phyloP scores from a whole-genome alignment of 2,888 invertebrate species.

The Ectropis crepuscularia region DNA sequence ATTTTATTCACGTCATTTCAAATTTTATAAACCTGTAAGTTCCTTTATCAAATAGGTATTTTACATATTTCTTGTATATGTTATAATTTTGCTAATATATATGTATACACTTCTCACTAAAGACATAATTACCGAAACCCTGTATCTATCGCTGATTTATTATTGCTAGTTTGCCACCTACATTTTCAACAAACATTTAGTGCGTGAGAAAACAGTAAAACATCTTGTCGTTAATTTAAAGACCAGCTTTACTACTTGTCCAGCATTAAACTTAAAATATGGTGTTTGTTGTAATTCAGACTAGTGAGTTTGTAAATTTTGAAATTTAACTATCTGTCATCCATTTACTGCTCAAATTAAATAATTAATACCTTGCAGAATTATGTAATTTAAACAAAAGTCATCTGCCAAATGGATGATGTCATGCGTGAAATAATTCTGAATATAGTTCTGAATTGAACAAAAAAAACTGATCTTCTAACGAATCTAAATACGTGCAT shows the following conservation, averaged over 20 bases:
- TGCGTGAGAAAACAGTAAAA: not conserved
- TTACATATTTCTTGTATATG: no score
- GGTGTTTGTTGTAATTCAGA: slow-evolving; percentile 2
- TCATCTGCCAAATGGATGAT: slow-evolving; percentile 38
- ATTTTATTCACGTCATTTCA: no score
- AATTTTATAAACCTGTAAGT: no score
- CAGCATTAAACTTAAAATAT: not conserved
- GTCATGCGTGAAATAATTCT: slow-evolving; percentile 39
- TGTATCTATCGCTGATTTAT: not conserved
- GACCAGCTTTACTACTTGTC: slow-evolving; percentile 1
- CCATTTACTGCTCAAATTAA: slow-evolving; percentile 12
- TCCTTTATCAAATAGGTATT: no score
- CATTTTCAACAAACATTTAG: not conserved
- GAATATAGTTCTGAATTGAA: slow-evolving; percentile 4
- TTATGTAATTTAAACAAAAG: slow-evolving; percentile 35
- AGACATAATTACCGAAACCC: not conserved
- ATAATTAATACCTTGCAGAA: slow-evolving; percentile 12
- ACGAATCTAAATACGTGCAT: no score
- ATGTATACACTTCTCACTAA: no score
- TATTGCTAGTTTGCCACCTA: not conserved
- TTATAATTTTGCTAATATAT: no score
- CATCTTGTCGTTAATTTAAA: not conserved
- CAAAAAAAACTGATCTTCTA: no score
- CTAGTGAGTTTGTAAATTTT: slow-evolving; percentile 4
- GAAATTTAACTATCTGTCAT: slow-evolving; percentile 3